Evolutionary conservation across 2,888 invertebrate species (phyloP).

Genomic region (Troilus luridus): DNA sequence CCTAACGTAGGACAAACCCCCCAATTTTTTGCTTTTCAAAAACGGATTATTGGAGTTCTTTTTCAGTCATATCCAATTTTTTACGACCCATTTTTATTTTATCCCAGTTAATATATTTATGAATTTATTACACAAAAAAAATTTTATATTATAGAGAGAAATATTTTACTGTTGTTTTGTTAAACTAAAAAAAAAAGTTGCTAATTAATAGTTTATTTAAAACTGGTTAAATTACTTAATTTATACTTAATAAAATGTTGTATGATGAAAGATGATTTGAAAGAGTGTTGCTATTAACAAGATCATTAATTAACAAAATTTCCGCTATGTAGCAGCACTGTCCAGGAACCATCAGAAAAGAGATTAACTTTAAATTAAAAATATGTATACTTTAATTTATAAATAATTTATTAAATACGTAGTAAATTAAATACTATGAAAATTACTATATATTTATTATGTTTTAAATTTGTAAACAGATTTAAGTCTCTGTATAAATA

Average conservation of each 20-base stretch:
- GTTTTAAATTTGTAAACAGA: background rate
- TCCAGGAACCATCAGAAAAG: background rate
- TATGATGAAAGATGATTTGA: background rate
- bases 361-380: background rate
- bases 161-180: too few species aligned
- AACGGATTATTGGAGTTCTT: too few species aligned
- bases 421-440: background rate
- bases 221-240: background rate
- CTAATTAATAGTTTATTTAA: background rate
- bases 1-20: too few species aligned
- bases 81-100: too few species aligned
- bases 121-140: too few species aligned
- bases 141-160: too few species aligned
- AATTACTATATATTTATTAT: background rate
- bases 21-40: too few species aligned
- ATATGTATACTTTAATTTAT: background rate
- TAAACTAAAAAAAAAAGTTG: too few species aligned
- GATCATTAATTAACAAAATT: background rate
- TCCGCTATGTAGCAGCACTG: background rate
- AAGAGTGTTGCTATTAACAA: background rate
- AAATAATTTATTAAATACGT: background rate
- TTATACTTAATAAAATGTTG: background rate
- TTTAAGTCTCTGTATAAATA: background rate
- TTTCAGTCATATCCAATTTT: too few species aligned
- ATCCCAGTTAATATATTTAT: too few species aligned